These are phyloP conservation scores for Gadopsis marmoratus DNA, from an alignment of 2,797 vertebrate species.

Conservation along the genomic window DNA sequence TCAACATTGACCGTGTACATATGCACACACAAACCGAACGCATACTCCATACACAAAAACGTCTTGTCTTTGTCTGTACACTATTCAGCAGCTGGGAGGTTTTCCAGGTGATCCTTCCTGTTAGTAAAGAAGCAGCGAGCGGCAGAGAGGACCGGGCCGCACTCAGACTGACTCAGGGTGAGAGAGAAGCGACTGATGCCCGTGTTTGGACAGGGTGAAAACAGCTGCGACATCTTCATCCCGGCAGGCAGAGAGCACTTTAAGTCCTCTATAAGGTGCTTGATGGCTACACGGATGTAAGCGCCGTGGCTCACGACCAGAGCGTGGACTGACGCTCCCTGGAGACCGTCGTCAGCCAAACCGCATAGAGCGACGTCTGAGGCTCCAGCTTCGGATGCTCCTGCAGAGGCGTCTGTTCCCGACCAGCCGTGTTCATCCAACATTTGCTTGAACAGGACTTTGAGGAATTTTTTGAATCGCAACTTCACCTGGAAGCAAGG, in stretches of 20 bases:
- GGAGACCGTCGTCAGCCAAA: constrained; percentile 43
- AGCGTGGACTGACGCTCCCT: constrained; percentile 79
- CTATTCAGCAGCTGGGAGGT: constrained; percentile 54
- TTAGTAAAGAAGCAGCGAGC: constrained; percentile 92
- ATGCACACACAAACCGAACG: constrained; percentile 2
- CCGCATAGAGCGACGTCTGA: constrained; percentile 24
- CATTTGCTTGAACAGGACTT: constrained; percentile 87
- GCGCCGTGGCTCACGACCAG: constrained; percentile 95
- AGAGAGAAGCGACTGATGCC: constrained; percentile 92
- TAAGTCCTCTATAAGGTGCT: constrained; percentile 91
- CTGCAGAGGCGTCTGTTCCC: constrained; percentile 33
- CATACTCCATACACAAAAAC: background rate
- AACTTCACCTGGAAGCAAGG: constrained; percentile 86
- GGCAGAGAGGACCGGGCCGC: constrained; percentile 70
- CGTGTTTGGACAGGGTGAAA: constrained; percentile 92
- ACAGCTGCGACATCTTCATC: constrained; percentile 86
- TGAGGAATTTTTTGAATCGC: constrained; percentile 92
- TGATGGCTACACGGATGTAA: constrained; percentile 90
- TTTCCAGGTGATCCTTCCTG: constrained; percentile 88
- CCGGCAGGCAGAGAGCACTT: constrained; percentile 84
- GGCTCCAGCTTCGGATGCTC: background rate
- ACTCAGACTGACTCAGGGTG: constrained; percentile 73
- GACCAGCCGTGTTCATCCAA: constrained; percentile 73
- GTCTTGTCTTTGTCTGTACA: background rate
- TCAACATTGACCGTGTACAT: background rate